Evolutionary conservation across 2,888 invertebrate species (phyloP).

Genomic region (Trichacis sp.): DNA sequence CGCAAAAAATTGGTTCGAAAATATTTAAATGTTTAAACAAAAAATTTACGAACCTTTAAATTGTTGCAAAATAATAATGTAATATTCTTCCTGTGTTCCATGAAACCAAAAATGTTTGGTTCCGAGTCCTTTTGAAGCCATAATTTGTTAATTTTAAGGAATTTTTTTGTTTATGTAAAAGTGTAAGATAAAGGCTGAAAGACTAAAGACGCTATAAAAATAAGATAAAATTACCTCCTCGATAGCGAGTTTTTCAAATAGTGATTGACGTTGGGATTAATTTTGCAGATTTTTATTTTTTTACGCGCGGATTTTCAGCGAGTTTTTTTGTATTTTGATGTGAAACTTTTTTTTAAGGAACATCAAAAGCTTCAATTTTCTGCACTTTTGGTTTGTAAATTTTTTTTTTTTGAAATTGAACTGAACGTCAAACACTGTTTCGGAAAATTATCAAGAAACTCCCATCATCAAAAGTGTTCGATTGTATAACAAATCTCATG

Average conservation of each 20-base stretch:
- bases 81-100: too few species aligned
- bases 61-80: too few species aligned
- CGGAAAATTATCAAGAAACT: constrained; percentile 29
- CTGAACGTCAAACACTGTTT: constrained; percentile 10
- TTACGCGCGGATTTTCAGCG: neutral
- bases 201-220: constrained; percentile 30
- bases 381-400: too few species aligned
- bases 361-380: too few species aligned
- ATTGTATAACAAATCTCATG: constrained; percentile 39
- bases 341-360: too few species aligned
- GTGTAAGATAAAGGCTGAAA: constrained; percentile 37
- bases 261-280: constrained; percentile 12
- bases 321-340: too few species aligned
- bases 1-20: too few species aligned
- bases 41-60: too few species aligned
- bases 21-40: too few species aligned
- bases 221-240: constrained; percentile 27
- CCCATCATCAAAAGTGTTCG: constrained; percentile 42
- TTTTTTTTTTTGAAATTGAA: neutral
- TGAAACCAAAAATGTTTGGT: neutral
- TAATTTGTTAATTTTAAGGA: constrained; percentile 25
- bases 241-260: constrained; percentile 21
- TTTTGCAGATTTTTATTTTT: neutral
- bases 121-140: constrained; percentile 22
- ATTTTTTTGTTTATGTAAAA: constrained; percentile 27